Conservation (phyloP, 1,140 invertebrate species). For the Charaxes varanes region DNA sequence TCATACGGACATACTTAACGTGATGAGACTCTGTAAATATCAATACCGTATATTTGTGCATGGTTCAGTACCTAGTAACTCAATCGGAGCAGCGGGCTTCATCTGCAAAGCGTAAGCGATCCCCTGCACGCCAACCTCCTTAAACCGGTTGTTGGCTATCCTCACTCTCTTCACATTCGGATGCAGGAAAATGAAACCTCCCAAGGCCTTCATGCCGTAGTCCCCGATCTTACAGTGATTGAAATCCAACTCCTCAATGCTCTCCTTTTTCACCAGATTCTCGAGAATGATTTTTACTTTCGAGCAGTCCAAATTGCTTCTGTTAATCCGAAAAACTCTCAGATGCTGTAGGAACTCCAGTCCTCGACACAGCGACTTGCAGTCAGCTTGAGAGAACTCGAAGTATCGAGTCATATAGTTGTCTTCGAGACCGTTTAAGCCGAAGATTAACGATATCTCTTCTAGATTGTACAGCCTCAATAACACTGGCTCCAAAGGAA, state of each 20-base stretch:
- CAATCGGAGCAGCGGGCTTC: constrained; percentile 61
- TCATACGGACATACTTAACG: no score
- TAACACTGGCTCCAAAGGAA: constrained; percentile 54
- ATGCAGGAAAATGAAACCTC: constrained; percentile 57
- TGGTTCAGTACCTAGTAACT: constrained; percentile 52
- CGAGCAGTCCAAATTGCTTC: constrained; percentile 59
- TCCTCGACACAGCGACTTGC: constrained; percentile 60
- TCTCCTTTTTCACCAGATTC: constrained; percentile 52
- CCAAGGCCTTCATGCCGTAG: constrained; percentile 65
- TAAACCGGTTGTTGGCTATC: constrained; percentile 64
- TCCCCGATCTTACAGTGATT: constrained; percentile 69
- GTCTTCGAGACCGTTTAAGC: constrained; percentile 46
- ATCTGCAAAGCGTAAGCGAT: constrained; percentile 64
- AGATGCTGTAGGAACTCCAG: constrained; percentile 49
- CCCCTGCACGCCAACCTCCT: constrained; percentile 55
- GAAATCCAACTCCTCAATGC: constrained; percentile 66
- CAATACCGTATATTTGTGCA: no score
- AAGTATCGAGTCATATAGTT: constrained; percentile 52
- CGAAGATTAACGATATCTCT: constrained; percentile 62
- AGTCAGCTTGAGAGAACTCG: constrained; percentile 58
- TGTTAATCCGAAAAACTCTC: constrained; percentile 56
- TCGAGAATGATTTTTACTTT: constrained; percentile 60
- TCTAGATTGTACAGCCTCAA: constrained; percentile 49
- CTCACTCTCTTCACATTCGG: constrained; percentile 52
- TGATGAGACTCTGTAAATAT: no score